Conservation (phyloP, 2,113 vertebrate genomes). For the Tringa solitaria region DNA sequence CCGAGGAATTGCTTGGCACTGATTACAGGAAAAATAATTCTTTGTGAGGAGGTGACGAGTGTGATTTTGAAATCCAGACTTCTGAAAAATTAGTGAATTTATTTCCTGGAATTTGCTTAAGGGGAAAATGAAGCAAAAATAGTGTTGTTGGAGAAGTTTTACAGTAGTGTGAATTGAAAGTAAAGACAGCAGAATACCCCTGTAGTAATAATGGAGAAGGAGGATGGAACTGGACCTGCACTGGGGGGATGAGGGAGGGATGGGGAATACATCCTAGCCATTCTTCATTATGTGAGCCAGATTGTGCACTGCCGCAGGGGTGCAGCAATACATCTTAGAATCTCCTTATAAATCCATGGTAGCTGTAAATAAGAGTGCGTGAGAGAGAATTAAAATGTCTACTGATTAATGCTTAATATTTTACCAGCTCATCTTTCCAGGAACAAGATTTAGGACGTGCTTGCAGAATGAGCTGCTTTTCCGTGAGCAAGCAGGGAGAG, state of each 20-base stretch:
- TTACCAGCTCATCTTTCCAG: not conserved
- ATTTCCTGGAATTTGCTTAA: not conserved
- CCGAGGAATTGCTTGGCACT: slow-evolving; percentile 2
- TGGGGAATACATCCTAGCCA: not conserved
- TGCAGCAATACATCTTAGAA: not conserved
- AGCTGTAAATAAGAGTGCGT: not conserved
- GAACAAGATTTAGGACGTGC: not conserved
- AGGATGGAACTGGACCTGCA: not conserved
- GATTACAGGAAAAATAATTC: not conserved
- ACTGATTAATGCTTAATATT: not conserved
- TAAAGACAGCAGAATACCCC: not conserved
- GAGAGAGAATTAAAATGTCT: not conserved
- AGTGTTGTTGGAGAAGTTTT: not conserved
- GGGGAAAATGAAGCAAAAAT: not conserved
- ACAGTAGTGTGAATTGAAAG: not conserved
- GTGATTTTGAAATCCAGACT: slow-evolving; percentile 1
- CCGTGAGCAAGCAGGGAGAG: not conserved
- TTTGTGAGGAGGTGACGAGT: not conserved
- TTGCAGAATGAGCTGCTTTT: not conserved
- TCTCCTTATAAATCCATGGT: not conserved
- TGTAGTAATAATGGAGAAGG: not conserved
- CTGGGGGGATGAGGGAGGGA: too few species aligned
- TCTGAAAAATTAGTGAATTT: not conserved
- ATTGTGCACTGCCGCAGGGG: not conserved
- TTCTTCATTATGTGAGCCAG: not conserved